Conservation (phyloP, 1,140 invertebrate genomes). For the Neocloeon triangulifer region DNA sequence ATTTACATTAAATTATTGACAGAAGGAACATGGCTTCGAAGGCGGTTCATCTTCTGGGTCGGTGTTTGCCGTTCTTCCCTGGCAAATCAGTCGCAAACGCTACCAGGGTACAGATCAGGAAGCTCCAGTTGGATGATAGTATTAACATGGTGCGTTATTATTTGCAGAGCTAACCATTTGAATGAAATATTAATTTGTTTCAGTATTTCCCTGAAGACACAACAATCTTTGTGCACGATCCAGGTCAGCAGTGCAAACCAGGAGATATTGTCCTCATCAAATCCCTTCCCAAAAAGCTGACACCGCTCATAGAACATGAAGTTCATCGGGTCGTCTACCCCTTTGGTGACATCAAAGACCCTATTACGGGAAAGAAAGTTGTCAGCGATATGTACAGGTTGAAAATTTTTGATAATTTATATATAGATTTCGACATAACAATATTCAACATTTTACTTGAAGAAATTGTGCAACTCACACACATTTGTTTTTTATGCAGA, state of each 20-base stretch:
- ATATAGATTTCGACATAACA: background rate
- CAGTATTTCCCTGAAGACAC: constrained; percentile 56
- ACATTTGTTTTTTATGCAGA: constrained; percentile 17
- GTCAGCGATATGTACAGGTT: constrained; percentile 38
- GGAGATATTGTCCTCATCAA: constrained; percentile 63
- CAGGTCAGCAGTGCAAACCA: constrained; percentile 45
- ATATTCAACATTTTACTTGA: background rate
- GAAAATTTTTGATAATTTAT: too few relatives aligned
- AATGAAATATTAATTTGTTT: too few relatives aligned
- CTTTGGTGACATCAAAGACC: constrained; percentile 59
- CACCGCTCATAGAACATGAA: constrained; percentile 51
- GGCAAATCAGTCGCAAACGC: too few relatives aligned
- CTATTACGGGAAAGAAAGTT: constrained; percentile 57
- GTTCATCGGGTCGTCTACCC: constrained; percentile 58
- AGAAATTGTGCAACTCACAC: background rate
- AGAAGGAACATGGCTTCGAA: too few relatives aligned
- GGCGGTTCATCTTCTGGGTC: too few relatives aligned
- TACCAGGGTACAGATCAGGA: too few relatives aligned
- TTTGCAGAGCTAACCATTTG: too few relatives aligned
- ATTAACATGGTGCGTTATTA: too few relatives aligned
- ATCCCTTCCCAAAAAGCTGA: constrained; percentile 41
- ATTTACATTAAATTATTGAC: too few relatives aligned
- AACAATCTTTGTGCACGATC: constrained; percentile 51
- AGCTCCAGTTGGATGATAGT: too few relatives aligned
- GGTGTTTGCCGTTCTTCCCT: too few relatives aligned